Base-by-base conservation (phyloP, 2,888 invertebrate species). In the Phyto melanocephala region DNA sequence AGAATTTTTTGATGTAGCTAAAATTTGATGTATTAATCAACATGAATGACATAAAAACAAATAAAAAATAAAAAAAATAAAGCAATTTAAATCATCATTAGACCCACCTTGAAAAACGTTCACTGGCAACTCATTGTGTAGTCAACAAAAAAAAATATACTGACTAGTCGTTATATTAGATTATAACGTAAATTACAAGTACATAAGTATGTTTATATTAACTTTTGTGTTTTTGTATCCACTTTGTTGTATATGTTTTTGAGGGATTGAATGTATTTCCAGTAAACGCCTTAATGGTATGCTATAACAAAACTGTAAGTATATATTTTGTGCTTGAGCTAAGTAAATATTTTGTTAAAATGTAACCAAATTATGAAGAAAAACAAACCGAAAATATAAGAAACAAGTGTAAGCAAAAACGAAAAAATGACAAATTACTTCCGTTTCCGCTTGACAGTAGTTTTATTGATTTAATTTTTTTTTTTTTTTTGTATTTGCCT, bases 161-260 rank as follows among this genome's bases (percentile, higher is more conserved):
- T 52, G 54, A 42, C 68, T 54, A 70, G 37, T 77, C 77, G 42
- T 77, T 77, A 77, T 77, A 77, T 70, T 70, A 35, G 68, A 70
- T 77, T 70, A 77, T 62, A 62, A 77, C 50, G 62, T 70, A 77
- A 77, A 77, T 77, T 70, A 77, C 77, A 70, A 62, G 45, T 56
- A 62, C 54, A 77, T 77, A 68, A 70, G 70, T 42, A 28, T 62
- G 17, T 68, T 68, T 54, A 15, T 28, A 17, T 35, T 33, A n/a
- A n/a, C 37, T 37, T 45, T 20, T 47, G 17, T 33, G 33, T 1
- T 42, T 54, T 13, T 2, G 3, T 11, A 40, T 22, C 15, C 33
- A 5, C 4, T 22, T 22, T 28, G 22, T 24, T 67, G 24, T 13
- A 50, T 24, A 17, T 50, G 50, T 22, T 24, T 54, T 37, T 22